These are phyloP conservation scores for Drosophila ogumai DNA, from an alignment of 1,140 invertebrate genomes.

Conservation along the genomic window DNA sequence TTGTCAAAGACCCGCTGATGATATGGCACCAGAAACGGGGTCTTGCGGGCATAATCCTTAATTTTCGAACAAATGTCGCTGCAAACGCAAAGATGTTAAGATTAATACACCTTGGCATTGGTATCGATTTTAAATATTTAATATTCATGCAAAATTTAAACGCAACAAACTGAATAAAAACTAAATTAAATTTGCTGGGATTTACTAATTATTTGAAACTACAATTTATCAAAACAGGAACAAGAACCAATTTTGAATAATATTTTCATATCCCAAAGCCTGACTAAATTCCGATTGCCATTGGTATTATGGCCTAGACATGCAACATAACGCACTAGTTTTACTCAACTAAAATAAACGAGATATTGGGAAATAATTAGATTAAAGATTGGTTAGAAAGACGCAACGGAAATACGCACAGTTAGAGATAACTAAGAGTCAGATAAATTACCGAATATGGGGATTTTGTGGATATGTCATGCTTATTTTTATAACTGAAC, in stretches of 20 bases:
- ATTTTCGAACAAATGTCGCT: conserved; percentile 89
- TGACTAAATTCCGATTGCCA: not conserved
- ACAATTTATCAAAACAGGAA: not conserved
- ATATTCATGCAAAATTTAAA: conserved; percentile 8
- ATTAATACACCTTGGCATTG: not conserved
- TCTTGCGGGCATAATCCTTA: conserved; percentile 87
- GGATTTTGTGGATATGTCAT: conserved; percentile 90
- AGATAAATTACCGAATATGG: conserved; percentile 87
- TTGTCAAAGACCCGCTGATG: conserved; percentile 89
- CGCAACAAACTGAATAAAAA: not conserved
- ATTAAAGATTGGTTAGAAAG: conserved; percentile 14
- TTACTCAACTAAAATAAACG: conserved; percentile 5
- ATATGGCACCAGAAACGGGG: conserved; percentile 91
- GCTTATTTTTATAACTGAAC: conserved; percentile 90
- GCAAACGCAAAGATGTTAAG: conserved; percentile 26
- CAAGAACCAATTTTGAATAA: not conserved
- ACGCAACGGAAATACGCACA: conserved; percentile 31
- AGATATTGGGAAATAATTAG: conserved; percentile 8
- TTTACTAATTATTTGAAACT: not conserved
- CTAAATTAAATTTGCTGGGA: not conserved
- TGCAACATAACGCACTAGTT: conserved; percentile 3
- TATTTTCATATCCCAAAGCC: not conserved
- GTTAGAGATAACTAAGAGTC: conserved; percentile 52
- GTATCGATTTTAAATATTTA: not conserved
- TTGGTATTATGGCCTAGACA: not conserved